A percentile compares a stretch with the other conserved stretches of the same genome.
These are phyloP conservation scores for Holothuria scabra DNA, from an alignment of 53 echinoderm and acorn worm genomes.

Conservation along the genomic window DNA sequence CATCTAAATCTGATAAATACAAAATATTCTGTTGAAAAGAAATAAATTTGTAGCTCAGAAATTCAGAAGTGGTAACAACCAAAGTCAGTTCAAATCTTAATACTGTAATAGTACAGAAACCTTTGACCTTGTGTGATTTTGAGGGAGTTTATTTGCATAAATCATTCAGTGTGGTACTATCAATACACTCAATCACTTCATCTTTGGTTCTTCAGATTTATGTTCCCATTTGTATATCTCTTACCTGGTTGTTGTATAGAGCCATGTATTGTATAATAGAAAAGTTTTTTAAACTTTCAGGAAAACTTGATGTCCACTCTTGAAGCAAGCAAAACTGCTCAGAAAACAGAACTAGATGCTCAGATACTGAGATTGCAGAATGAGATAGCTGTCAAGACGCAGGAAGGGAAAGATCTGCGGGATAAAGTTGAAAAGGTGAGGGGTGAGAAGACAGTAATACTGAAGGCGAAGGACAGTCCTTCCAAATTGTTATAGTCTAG, in stretches of 20 bases:
- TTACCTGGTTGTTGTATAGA: too few species aligned
- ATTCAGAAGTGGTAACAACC: too few species aligned
- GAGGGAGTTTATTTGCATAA: background rate
- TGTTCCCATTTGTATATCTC: too few species aligned
- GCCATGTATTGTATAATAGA: too few species aligned
- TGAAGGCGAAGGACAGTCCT: too few species aligned
- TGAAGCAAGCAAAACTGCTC: conserved; percentile 62
- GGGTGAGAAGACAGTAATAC: too few species aligned
- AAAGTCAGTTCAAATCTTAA: too few species aligned
- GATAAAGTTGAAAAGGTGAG: conserved; percentile 66
- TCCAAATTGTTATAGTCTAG: too few species aligned
- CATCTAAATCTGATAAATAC: too few species aligned
- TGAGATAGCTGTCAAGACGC: conserved; percentile 54
- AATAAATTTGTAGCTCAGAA: too few species aligned
- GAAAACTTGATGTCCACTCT: conserved; percentile 58
- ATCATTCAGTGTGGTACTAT: background rate
- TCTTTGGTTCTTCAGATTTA: background rate
- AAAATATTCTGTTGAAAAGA: too few species aligned
- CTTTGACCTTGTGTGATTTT: background rate
- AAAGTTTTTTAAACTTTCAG: conserved; percentile 38
- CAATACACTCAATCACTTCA: background rate
- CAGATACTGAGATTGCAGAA: conserved; percentile 62
- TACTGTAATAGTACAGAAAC: too few species aligned
- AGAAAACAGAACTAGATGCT: conserved; percentile 59
- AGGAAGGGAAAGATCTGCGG: conserved; percentile 47